Base-by-base conservation (phyloP, 1,140 invertebrate species). In the Drosophila lini region DNA sequence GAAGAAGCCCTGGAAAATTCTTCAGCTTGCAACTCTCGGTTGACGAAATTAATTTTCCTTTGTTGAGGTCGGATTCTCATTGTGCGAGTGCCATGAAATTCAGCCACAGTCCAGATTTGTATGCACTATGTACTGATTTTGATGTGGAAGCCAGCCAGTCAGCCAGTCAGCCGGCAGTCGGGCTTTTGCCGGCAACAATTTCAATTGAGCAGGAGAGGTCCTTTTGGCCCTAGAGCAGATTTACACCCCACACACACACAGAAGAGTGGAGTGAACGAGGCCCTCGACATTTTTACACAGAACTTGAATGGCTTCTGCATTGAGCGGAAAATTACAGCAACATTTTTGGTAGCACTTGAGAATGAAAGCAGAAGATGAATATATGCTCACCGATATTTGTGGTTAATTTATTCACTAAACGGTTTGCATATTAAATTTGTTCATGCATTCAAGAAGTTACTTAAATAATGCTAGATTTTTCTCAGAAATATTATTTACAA, bases 31-130 rank as follows among this genome's bases (percentile, higher is more conserved):
- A 47, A 34, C 44, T 60, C 60, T 63, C 62, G 65, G 78, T 82
- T 86, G 76, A 67, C 60, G 61, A 80, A 82, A 80, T 82, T 82
- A 77, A 80, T 65, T 88, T 86, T 50, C 59, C 67, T 78, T 78
- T 78, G 76, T 78, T 78, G 74, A 42, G 57, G 57, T 78, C 58
- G 53, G 61, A 68, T 62, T 58, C 50, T 61, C 63, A 77, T 75
- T 63, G 42, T 79, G 65, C 62, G 62, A 71, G 22, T 71, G 69
- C 52, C 73, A 65, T 53, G 53, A 52, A 58, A 65, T 45, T 58
- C 34, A 62, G 52, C 56, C 11, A 73, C 31, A 52, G 68, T 57
- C 50, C 52, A 70, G 65, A 70, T 58, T 71, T 71, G 64, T 56
- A 48, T 71, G 42, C 52, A 71, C 69, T 50, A 59, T 50, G 36